These are phyloP conservation scores for Orthosia gracilis DNA, from an alignment of 2,888 invertebrate species.

Conservation along the genomic window DNA sequence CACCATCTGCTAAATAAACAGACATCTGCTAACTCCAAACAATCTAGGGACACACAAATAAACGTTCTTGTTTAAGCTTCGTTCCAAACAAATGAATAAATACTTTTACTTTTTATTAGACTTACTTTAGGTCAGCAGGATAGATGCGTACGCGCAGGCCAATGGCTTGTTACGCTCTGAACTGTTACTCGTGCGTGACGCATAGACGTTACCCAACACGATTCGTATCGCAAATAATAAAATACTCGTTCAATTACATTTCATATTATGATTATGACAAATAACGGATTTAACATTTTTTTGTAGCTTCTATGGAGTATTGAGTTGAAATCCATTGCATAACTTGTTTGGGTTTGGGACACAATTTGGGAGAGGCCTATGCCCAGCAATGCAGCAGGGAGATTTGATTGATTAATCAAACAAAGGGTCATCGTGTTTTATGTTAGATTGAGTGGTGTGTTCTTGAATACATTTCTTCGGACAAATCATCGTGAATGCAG, in stretches of 20 bases:
- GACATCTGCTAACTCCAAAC: background rate
- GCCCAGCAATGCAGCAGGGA: background rate
- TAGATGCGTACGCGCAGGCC: slow-evolving; percentile 55
- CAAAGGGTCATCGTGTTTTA: too few relatives aligned
- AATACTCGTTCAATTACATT: slow-evolving; percentile 10
- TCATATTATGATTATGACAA: slow-evolving; percentile 8
- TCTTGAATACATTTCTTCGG: too few relatives aligned
- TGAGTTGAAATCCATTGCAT: background rate
- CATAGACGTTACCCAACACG: slow-evolving; percentile 36
- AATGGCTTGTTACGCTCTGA: slow-evolving; percentile 40
- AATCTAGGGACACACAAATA: background rate
- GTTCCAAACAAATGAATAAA: slow-evolving; percentile 13
- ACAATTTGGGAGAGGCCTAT: background rate
- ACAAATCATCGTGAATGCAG: background rate
- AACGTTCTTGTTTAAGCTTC: background rate
- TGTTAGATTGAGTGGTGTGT: too few relatives aligned
- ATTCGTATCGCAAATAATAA: slow-evolving; percentile 26
- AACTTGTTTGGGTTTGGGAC: background rate
- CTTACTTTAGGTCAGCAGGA: slow-evolving; percentile 42
- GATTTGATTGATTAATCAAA: background rate
- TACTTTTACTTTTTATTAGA: slow-evolving; percentile 34
- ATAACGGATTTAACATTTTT: slow-evolving; percentile 5
- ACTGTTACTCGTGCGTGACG: slow-evolving; percentile 41
- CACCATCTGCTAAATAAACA: background rate
- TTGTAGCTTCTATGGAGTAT: background rate